Base-by-base conservation (phyloP, 2,888 invertebrate species). In the Trypoxylon attenuatum region DNA sequence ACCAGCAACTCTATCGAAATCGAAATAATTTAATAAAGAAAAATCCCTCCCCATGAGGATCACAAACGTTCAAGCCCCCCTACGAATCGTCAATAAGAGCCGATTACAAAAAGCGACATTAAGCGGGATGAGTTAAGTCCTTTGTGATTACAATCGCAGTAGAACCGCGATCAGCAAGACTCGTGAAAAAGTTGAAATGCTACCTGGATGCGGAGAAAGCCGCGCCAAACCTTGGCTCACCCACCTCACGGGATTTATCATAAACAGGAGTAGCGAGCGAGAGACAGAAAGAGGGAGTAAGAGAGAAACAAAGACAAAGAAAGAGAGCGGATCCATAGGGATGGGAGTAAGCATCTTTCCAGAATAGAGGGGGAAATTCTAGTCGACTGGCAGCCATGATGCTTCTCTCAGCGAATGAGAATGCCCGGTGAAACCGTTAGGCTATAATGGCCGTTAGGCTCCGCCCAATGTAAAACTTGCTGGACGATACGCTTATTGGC, bases 391-490 rank as follows among this genome's bases (percentile, higher is more conserved):
- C 86, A 61, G 87, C 87, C 86, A 87, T 87, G 84, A 84, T 87
- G 81, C 69, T 22, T 46, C 52, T 10, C 2, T 15, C 27, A 58
- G 58, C 87, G 84, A 87, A 86, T 87, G 73, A 77, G 62, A 39
- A 58, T 18, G 49, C 27, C 23, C 55, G 64, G 33, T 74, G 65
- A 51, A 42, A 67, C 78, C 69, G 84, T 84, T 82, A 78, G 76
- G 77, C 77, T 76, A 80, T 87, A 82, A 87, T 87, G 87, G 87
- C 87, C 79, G 87, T 85, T 74, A 70, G 78, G 80, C 78, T 60
- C 81, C 85, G 85, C 86, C 87, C 84, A 75, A 69, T 76, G 77
- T 78, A 79, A 80, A 79, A 80, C 74, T 73, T 58, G 71, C 71
- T 65, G 77, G 78, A 79, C 82, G 75, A 78, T 59, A 77, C 78